phyloP scores from a whole-genome alignment of 2,113 vertebrate species.

The Gavialis gangeticus region DNA sequence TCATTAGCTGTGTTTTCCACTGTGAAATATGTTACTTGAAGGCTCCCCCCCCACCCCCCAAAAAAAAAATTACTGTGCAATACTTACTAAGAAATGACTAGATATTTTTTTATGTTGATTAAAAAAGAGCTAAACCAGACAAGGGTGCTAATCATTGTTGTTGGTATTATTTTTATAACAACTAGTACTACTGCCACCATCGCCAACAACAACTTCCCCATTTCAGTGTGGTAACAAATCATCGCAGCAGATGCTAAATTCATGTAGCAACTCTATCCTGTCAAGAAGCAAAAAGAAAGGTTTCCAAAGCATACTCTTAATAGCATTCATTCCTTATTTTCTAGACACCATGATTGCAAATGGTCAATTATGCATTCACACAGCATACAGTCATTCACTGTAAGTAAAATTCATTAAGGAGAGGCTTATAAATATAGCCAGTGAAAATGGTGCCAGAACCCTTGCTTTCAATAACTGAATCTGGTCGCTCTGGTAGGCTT shows the following conservation, averaged over 20 bases:
- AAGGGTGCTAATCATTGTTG: not conserved
- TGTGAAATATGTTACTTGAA: not conserved
- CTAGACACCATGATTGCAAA: not conserved
- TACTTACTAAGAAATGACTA: too few species aligned
- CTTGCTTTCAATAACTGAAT: not conserved
- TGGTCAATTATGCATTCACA: not conserved
- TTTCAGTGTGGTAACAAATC: not conserved
- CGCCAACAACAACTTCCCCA: not conserved
- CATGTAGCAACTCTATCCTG: not conserved
- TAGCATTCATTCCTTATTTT: not conserved
- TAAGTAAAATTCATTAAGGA: not conserved
- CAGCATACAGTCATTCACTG: not conserved
- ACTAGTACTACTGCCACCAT: too few species aligned
- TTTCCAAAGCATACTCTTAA: not conserved
- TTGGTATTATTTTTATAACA: not conserved
- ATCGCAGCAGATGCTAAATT: fast-evolving
- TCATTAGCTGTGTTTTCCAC: not conserved
- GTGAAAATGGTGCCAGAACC: fast-evolving
- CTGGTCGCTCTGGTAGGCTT: not conserved
- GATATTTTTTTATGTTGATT: too few species aligned
- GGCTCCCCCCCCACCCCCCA: not conserved
- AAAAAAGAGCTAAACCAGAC: not conserved
- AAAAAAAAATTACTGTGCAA: not conserved
- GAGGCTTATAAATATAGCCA: fast-evolving
- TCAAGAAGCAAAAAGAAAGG: not conserved